These are phyloP conservation scores for Sylvia atricapilla DNA, from an alignment of 2,113 vertebrate species.

Conservation along the genomic window DNA sequence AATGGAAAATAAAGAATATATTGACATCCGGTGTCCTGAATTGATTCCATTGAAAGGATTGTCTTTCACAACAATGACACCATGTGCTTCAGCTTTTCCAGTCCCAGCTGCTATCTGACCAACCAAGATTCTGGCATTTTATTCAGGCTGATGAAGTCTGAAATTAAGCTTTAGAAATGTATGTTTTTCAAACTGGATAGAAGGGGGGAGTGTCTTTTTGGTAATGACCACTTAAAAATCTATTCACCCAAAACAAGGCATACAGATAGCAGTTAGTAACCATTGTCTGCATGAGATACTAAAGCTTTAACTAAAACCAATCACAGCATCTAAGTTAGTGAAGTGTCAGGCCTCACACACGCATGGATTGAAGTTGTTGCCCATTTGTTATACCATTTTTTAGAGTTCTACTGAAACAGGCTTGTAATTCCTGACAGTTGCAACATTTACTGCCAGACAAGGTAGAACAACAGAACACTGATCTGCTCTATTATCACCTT, in stretches of 20 bases:
- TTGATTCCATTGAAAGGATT: not conserved
- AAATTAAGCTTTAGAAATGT: not conserved
- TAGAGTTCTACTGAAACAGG: not conserved
- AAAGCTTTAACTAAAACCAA: not conserved
- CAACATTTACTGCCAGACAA: not conserved
- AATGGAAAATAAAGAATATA: not conserved
- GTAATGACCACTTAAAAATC: not conserved
- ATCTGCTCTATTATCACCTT: not conserved
- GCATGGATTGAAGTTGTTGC: not conserved
- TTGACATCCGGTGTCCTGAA: not conserved
- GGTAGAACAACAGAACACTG: not conserved
- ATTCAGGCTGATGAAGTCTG: not conserved
- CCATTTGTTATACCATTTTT: not conserved
- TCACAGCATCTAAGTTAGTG: not conserved
- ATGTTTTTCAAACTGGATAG: not conserved
- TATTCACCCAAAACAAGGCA: not conserved
- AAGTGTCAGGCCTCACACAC: not conserved
- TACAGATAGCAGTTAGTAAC: not conserved
- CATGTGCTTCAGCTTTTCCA: not conserved
- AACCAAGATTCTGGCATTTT: not conserved
- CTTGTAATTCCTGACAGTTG: not conserved
- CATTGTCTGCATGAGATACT: not conserved
- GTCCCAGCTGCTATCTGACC: not conserved
- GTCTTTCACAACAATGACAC: not conserved
- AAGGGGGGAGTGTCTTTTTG: not conserved